Base-by-base conservation (phyloP, 2,888 invertebrate species). In the Bombylius major region DNA sequence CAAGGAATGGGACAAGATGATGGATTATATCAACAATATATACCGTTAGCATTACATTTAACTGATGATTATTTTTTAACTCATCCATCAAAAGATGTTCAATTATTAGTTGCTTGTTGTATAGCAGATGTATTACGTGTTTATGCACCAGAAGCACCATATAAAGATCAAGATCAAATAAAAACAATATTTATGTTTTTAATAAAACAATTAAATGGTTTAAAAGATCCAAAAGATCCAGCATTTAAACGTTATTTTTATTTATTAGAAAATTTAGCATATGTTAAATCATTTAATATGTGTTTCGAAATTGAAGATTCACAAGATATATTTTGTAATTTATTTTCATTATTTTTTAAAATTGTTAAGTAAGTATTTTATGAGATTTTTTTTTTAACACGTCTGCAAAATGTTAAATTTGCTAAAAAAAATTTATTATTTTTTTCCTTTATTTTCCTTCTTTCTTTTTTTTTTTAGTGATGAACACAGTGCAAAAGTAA, bases 211-310 rank as follows among this genome's bases (percentile, higher is more conserved):
- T 75, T 98, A 61, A 82, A 88, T 63, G 97, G 97, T 14, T 79
- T 98, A 33, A 90, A 89, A 69, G 95, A 97, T 77, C 95, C 96
- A 0, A 95, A 96, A 73, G 93, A 96, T 76, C 92, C 97, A 5
- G 93, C 95, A 4, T 98, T 97, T 76, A 97, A 97, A 73, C 82
- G 96, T 63, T 97, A 97, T 75, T 97, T 97, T 77, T 98, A 98
- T 74, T 79, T 98, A 52, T 77, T 98, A 56, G 97, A 98, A 77
- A 98, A 97, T 76, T 78, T 98, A 65, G 95, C 96, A 0, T 96
- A 94, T 73, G 96, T 97, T 45, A 98, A 98, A 75, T 94, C 95
- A 0, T 97, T 98, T 75, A 97, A 97, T 75, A 97, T 98, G 87
- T 97, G 96, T 73, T 93, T 97, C 70, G 97, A 98, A 72, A 77